Percentiles rank a stretch among this genome's conserved stretches.
These are phyloP conservation scores for Folsomia manolachei DNA, from an alignment of 2,888 invertebrate species.

Conservation along the genomic window DNA sequence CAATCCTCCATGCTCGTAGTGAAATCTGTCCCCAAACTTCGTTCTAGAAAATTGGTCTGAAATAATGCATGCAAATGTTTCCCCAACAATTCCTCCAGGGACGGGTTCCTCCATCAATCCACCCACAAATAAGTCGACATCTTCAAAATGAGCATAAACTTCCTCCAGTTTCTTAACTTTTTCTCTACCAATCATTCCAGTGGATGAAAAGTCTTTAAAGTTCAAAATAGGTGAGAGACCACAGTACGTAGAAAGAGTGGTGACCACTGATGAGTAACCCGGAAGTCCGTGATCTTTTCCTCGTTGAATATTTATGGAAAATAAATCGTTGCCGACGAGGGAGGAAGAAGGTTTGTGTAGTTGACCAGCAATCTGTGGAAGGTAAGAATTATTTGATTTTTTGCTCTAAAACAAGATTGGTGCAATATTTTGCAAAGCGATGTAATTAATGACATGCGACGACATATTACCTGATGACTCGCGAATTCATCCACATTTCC, in stretches of 20 bases:
- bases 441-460: neutral
- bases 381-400: too few relatives aligned
- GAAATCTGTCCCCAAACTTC: constrained; percentile 14
- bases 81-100: constrained; percentile 13
- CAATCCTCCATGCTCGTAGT: constrained; percentile 10
- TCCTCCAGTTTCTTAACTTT: neutral
- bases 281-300: constrained; percentile 29
- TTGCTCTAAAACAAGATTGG: too few relatives aligned
- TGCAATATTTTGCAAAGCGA: neutral
- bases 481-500: constrained; percentile 19
- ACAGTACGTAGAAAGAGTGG: constrained; percentile 7
- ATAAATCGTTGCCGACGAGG: constrained; percentile 12
- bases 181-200: neutral
- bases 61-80: constrained; percentile 11
- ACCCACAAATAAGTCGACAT: constrained; percentile 12
- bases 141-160: constrained; percentile 9
- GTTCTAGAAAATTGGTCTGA: constrained; percentile 13
- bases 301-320: constrained; percentile 21
- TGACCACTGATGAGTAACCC: constrained; percentile 1
- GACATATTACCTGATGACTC: constrained; percentile 7
- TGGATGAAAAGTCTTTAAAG: neutral
- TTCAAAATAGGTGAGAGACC: neutral
- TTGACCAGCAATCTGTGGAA: neutral
- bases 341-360: neutral
- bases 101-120: neutral